Evolutionary conservation across 2,113 vertebrate genomes (phyloP), one percentile per base, ranked within the genome.

Genomic region (Haplotaxodon microlepis): DNA sequence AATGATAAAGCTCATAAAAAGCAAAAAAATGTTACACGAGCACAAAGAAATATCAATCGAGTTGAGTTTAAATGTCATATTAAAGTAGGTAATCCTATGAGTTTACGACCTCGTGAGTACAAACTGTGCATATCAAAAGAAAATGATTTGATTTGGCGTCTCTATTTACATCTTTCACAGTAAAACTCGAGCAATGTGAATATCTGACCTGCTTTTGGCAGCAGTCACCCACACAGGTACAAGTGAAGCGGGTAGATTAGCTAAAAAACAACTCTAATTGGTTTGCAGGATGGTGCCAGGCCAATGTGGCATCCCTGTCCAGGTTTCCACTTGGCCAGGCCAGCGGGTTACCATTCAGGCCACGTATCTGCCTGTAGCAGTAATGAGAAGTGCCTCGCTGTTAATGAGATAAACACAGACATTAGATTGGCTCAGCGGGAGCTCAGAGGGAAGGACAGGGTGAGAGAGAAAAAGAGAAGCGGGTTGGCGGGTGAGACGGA

Each of bases 381-480:
- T 93, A 86, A 93, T 90, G 90, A 92, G 89, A 85, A 90, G 90
- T 59, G 94, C 76, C 87, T 85, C 47, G 14, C 87, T 61, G 86
- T 94, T 96, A 96, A 96, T 95, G 92, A 95, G 95, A 95, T 96
- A 95, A 96, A 96, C 91, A 94, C 94, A 94, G 93, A 93, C 94
- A 91, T 96, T 95, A 96, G 90, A 91, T 91, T 90, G 86, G 85
- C 92, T 92, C 94, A 84, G 91, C 92, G 4, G 93, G 91, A 63
- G 89, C 83, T 84, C 59, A 0, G 47, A 87, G 85, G 50, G 36
- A 57, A 24, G 76, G 38, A 84, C 80, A 86, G 86, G 81, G 21
- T 4, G 86, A 82, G 89, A 73, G 84, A 79, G 84, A 50, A 1
- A 83, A 21, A 63, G 27, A 81, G 40, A 51, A 53, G 83, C 36